Conservation (phyloP, 2,888 invertebrate genomes). For the Melanostoma scalare region DNA sequence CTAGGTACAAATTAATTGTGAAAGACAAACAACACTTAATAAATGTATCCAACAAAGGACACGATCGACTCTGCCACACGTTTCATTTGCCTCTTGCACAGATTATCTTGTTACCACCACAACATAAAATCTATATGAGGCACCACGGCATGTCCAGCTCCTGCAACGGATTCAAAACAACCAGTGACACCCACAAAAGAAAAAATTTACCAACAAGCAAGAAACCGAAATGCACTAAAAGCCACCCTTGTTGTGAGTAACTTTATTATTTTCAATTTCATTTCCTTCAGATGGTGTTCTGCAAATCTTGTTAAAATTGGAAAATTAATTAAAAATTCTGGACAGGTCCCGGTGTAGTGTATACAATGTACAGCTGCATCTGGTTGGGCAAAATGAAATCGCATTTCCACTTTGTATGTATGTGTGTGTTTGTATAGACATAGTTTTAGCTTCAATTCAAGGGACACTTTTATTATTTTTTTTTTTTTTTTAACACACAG, state of each 20-base stretch:
- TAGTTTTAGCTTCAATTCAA: slow-evolving; percentile 5
- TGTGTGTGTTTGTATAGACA: background rate
- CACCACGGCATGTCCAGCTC: too few relatives aligned
- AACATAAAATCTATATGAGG: too few relatives aligned
- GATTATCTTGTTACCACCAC: too few relatives aligned
- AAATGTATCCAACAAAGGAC: too few relatives aligned
- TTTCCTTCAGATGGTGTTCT: slow-evolving; percentile 60
- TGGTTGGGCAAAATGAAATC: slow-evolving; percentile 13
- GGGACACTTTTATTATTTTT: slow-evolving; percentile 22
- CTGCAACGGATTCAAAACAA: too few relatives aligned
- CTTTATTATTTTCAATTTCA: slow-evolving; percentile 69
- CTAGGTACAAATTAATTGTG: too few relatives aligned
- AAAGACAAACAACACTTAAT: too few relatives aligned
- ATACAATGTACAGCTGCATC: slow-evolving; percentile 34
- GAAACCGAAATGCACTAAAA: slow-evolving; percentile 55
- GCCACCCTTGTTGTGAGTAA: slow-evolving; percentile 61
- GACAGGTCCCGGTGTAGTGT: slow-evolving; percentile 37
- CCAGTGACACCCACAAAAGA: background rate
- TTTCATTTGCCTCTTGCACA: too few relatives aligned
- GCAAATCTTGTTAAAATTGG: slow-evolving; percentile 70
- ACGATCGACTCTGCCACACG: too few relatives aligned
- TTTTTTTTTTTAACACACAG: slow-evolving; percentile 12
- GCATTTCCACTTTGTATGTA: background rate
- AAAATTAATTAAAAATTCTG: slow-evolving; percentile 73
- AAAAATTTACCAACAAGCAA: slow-evolving; percentile 35